These are phyloP conservation scores for Platyscapa corneri DNA, from an alignment of 1,140 invertebrate species.

Conservation along the genomic window DNA sequence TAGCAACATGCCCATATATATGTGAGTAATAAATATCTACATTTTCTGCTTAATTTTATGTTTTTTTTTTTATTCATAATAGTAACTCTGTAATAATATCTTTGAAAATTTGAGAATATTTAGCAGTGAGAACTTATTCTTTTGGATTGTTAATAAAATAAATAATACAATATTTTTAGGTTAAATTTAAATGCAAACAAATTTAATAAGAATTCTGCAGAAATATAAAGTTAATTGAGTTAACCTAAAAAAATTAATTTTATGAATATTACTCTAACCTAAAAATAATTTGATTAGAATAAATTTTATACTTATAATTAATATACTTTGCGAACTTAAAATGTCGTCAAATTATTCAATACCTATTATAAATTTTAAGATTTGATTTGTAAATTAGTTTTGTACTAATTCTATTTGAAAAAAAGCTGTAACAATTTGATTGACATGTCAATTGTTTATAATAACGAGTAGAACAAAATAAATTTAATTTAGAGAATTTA, in stretches of 20 bases:
- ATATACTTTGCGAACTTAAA: background rate
- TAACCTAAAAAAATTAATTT: background rate
- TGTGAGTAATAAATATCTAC: background rate
- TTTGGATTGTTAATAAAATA: too few relatives aligned
- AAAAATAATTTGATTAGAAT: background rate
- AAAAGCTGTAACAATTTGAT: background rate
- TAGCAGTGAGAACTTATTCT: background rate
- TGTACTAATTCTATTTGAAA: slow-evolving; percentile 1
- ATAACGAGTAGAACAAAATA: slow-evolving; percentile 10
- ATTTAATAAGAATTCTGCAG: too few relatives aligned
- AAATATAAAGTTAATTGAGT: too few relatives aligned
- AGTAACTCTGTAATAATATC: background rate
- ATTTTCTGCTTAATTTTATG: background rate
- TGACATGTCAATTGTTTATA: slow-evolving; percentile 35
- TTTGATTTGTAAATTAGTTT: background rate
- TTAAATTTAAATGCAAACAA: too few relatives aligned
- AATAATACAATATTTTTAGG: too few relatives aligned
- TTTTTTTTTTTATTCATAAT: background rate
- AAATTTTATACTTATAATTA: background rate
- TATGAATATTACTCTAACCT: slow-evolving; percentile 1
- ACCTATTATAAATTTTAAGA: slow-evolving; percentile 16
- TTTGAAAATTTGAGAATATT: background rate
- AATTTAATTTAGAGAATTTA: slow-evolving; percentile 47
- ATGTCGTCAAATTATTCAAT: background rate
- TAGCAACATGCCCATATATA: background rate